Evolutionary conservation across 2,888 invertebrate species (phyloP), one percentile per base, ranked within the genome.

Genomic region (Zelleria hepariella): DNA sequence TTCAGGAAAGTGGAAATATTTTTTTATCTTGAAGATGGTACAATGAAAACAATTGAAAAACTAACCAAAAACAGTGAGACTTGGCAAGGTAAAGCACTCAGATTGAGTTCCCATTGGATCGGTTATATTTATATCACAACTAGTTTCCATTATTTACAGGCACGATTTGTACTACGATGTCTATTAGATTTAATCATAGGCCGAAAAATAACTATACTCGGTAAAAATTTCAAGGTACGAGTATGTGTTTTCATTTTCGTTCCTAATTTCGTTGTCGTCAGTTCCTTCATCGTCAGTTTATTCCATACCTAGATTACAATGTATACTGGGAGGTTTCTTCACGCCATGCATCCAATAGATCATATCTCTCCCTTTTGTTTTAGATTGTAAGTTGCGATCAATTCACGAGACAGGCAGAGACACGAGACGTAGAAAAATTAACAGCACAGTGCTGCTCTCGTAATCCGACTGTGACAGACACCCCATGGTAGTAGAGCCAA

Each of bases 21-120:
- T 66, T 97, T 95, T 74, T 97, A 93, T 70, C 89, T 98, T 52
- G 97, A 98, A 84, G 97, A 98, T 80, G 97, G 96, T n/a, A 96
- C 97, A 0, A 93, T 98, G 66, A 96, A 96, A 85, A 94, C 98
- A 3, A 80, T 84, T 64, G 97, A 98, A 74, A 96, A 96, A 0
- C 91, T 91, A 70, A 91, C 94, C 6, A 91, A 92, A 58, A 97
- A 97, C 73, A 95, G 96, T 68, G 97, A 97, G 3, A 90, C 96
- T 66, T 91, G 93, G 42, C 97, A 97, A 91, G 97, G 97, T 93
- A 53, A 23, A 25, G 5, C 25, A n/a, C n/a, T n/a, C n/a, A n/a
- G n/a, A n/a, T n/a, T n/a, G n/a, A n/a, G n/a, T n/a, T n/a, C n/a
- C n/a, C n/a, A n/a, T n/a, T n/a, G n/a, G n/a, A n/a, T n/a, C n/a